Evolutionary conservation across 2,888 invertebrate genomes (phyloP).

Genomic region (Bedellia somnulentella): DNA sequence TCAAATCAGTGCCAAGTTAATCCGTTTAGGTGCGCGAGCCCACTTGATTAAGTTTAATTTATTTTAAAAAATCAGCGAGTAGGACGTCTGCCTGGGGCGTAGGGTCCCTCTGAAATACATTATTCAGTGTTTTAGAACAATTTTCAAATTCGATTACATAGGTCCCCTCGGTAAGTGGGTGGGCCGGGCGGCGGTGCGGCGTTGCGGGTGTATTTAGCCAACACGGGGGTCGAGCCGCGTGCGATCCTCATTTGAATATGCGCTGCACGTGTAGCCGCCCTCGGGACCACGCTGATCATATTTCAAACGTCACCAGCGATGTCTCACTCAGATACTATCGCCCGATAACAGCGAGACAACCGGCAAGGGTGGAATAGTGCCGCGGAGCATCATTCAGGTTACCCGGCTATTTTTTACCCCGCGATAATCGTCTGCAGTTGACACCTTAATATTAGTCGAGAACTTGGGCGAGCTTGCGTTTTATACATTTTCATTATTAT

Average conservation of each 20-base stretch:
- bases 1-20: constrained; percentile 59
- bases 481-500: too few species aligned
- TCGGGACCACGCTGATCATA: constrained; percentile 56
- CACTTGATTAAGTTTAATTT: constrained; percentile 63
- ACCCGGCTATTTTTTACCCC: constrained; percentile 49
- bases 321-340: constrained; percentile 61
- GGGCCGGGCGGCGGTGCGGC: constrained; percentile 30
- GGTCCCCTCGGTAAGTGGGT: constrained; percentile 57
- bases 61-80: constrained; percentile 55
- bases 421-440: constrained; percentile 58
- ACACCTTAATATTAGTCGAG: constrained; percentile 60
- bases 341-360: constrained; percentile 27
- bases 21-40: constrained; percentile 61
- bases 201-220: constrained; percentile 60
- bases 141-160: constrained; percentile 64
- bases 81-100: constrained; percentile 41
- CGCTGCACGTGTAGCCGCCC: constrained; percentile 53
- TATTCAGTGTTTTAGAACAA: constrained; percentile 63
- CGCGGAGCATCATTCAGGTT: constrained; percentile 10
- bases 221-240: constrained; percentile 55
- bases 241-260: constrained; percentile 60
- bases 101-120: constrained; percentile 54
- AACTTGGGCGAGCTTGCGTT: too few species aligned
- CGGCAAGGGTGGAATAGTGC: constrained; percentile 5
- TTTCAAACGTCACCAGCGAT: constrained; percentile 61